Base-by-base conservation (phyloP, 2,888 invertebrate species). In the Tricholauxania praeusta region DNA sequence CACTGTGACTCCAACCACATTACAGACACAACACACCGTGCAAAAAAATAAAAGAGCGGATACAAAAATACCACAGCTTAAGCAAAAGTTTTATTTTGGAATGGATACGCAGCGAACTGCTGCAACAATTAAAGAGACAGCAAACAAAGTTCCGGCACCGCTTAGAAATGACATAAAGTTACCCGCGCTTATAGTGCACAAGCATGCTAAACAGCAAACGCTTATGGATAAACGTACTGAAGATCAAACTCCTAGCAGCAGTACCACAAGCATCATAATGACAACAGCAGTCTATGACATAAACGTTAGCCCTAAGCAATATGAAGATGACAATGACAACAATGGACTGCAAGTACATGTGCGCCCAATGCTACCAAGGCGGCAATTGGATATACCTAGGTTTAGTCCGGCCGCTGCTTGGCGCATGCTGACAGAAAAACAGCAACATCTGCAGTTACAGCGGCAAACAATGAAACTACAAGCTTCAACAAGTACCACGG, bases 391-490 rank as follows among this genome's bases (percentile, higher is more conserved):
- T 77, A 91, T 94, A 68, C 94, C 95, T 0, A 88, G 93, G 72
- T 96, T 96, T 87, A 95, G 94, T 2, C 95, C 96, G 0, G 91
- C 93, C 0, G 92, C 94, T 0, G 95, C 95, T 0, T 96, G 96
- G 96, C 90, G 93, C 75, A 91, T 93, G 65, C 89, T 94, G 6
- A 62, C 79, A 10, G 82, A 84, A 10, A 81, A 83, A 51, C 85
- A 80, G 12, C 79, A 79, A 12, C 72, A 74, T n/a, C 65, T 78
- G 3, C 74, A 78, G 39, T 69, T 59, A 32, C 55, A 66, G 67
- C n/a, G 17, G 7, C 12, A 17, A 22, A 0, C 64, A 15, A 14
- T 49, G 8, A 57, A 14, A 67, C 15, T 67, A 22, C 19, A n/a
- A 17, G 6, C 19, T 22, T 14, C 64, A 17, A 15, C 28, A 28